These are phyloP conservation scores for Coryphaenoides rupestris DNA, from an alignment of 2,113 vertebrate species.

Conservation along the genomic window DNA sequence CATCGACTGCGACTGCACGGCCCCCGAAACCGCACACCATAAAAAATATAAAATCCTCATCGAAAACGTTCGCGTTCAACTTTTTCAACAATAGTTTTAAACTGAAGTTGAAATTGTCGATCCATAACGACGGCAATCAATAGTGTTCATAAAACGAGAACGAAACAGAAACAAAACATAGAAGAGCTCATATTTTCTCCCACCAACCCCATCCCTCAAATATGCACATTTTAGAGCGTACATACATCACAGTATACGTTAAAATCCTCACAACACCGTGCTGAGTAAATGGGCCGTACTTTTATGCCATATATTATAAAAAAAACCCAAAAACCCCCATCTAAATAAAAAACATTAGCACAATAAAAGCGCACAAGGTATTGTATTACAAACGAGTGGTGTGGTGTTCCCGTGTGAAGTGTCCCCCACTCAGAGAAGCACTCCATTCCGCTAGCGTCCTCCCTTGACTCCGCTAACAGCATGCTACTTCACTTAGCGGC, in stretches of 20 bases:
- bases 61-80: neutral
- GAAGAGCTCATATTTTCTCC: neutral
- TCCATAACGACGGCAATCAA: neutral
- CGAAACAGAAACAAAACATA: neutral
- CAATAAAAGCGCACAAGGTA: neutral
- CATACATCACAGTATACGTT: constrained; percentile 32
- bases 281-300: constrained; percentile 50
- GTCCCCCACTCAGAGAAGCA: constrained; percentile 58
- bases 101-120: neutral
- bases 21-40: constrained; percentile 15
- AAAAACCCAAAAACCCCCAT: no score
- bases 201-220: neutral
- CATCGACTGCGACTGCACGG: constrained; percentile 34
- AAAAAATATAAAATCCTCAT: no score
- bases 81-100: neutral
- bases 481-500: constrained; percentile 63
- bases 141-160: neutral
- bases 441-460: constrained; percentile 54
- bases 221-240: constrained; percentile 17
- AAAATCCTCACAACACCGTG: constrained; percentile 30
- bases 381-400: constrained; percentile 47
- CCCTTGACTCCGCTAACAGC: constrained; percentile 57
- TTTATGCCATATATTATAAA: constrained; percentile 15
- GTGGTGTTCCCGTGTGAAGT: constrained; percentile 55
- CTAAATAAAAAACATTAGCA: constrained; percentile 6